phyloP scores from a whole-genome alignment of 2,113 vertebrate species.

The Actenoides hombroni region DNA sequence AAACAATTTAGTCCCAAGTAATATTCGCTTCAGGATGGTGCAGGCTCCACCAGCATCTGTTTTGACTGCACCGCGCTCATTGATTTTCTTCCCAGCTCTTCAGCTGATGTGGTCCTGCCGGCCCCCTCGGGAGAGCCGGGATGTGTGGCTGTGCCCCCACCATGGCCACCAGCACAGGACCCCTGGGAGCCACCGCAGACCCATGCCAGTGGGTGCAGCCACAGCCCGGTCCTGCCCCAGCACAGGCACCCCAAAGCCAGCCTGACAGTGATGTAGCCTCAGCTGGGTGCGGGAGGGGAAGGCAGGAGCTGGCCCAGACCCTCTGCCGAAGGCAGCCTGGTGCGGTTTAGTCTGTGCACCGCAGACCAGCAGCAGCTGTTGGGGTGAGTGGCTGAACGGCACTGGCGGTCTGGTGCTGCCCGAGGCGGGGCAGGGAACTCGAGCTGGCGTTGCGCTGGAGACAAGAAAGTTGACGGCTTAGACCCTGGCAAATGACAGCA shows the following conservation, averaged over 20 bases:
- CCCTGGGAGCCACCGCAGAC: rapidly evolving
- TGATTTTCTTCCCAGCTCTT: conserved; percentile 45
- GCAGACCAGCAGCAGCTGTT: rapidly evolving
- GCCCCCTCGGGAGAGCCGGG: neutral
- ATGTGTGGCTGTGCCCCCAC: rapidly evolving
- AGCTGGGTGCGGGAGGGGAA: neutral
- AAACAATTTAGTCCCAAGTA: conserved; percentile 57
- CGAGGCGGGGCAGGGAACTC: neutral
- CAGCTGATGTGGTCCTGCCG: neutral
- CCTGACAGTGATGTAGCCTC: rapidly evolving
- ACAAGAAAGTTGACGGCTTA: neutral
- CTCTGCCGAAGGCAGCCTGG: neutral
- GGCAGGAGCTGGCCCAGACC: neutral
- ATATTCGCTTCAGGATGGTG: conserved; percentile 37
- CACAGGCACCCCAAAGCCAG: rapidly evolving
- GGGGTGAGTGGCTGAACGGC: rapidly evolving
- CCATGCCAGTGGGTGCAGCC: rapidly evolving
- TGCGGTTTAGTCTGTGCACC: neutral
- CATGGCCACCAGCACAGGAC: rapidly evolving
- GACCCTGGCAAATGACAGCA: neutral
- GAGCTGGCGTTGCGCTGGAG: rapidly evolving
- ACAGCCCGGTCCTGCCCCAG: rapidly evolving
- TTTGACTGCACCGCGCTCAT: conserved; percentile 17
- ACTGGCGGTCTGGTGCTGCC: rapidly evolving
- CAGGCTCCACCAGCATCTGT: conserved; percentile 27